A percentile compares a stretch with the other conserved stretches of the same genome.
Evolutionary conservation across 2,797 vertebrate genomes (phyloP).

Genomic region (Diglossa cyanea): DNA sequence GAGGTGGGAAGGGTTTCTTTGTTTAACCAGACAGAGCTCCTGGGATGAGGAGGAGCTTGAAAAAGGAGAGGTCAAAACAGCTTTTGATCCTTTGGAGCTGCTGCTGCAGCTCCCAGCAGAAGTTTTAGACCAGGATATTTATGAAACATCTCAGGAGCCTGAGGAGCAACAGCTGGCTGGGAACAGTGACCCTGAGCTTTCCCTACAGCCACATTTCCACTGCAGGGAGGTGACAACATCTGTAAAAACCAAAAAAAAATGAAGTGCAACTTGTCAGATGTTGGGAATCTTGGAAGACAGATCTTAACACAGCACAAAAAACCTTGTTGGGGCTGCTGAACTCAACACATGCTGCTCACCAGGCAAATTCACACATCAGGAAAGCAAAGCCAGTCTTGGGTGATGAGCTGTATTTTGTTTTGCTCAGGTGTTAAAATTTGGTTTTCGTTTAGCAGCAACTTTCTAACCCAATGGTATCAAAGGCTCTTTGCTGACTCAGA

Average conservation of each 20-base stretch:
- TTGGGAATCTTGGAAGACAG: not conserved
- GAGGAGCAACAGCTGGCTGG: not conserved
- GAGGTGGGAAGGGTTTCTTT: conserved; percentile 17
- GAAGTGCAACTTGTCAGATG: not conserved
- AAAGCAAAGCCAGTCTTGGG: not conserved
- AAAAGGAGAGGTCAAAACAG: conserved; percentile 4
- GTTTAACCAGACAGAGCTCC: conserved; percentile 18
- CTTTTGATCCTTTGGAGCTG: conserved; percentile 15
- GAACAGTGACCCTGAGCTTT: not conserved
- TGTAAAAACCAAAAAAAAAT: not conserved
- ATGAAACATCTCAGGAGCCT: not conserved
- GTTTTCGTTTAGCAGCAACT: not conserved
- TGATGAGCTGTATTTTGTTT: not conserved
- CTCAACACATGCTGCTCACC: not conserved
- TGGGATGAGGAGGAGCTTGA: not conserved
- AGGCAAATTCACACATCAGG: not conserved
- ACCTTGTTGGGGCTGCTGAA: not conserved
- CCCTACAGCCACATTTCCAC: not conserved
- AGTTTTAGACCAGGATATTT: not conserved
- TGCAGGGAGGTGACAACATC: not conserved
- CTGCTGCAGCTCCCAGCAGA: not conserved
- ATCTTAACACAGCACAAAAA: not conserved
- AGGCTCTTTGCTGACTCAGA: not conserved
- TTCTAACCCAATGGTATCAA: not conserved
- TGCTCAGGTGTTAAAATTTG: not conserved